Evolutionary conservation across 1,140 invertebrate genomes (phyloP), one percentile per base, ranked within the genome.

Genomic region (Brachionus paranguensis): DNA sequence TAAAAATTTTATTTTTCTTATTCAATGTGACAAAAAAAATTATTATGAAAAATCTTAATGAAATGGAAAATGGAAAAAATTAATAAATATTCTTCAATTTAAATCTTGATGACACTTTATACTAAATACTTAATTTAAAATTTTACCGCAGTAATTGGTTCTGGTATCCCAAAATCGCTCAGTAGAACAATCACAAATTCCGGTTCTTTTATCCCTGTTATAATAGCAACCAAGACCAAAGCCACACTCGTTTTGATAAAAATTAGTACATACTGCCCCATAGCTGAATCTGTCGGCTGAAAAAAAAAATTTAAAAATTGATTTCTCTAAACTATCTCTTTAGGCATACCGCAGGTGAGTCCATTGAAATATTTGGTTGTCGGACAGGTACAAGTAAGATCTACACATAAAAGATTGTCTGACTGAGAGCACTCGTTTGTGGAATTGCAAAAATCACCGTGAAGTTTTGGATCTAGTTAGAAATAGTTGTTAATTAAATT

Each of bases 391-490:
- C 78, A 81, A 27, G 11, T 27, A 10, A 45, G 20, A 6, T 64
- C 3, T 2, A 27, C 33, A 64, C 78, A 81, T 10, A 64, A 17
- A 10, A 81, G 43, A 64, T 37, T 17, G 43, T 81, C 78, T 20
- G 53, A 29, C 43, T 37, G 17, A 14, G 78, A 81, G 45, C 78
- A 81, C 12, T 81, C 29, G 45, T 17, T 64, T 7, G 78, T 64
- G 8, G 53, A 43, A 41, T 64, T 41, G 17, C 78, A 81, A 81
- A n/a, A 64, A 27, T 81, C 78, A 24, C 78, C 78, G 17, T 81
- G 33, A n/a, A 81, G 33, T 29, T 41, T 64, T n/a, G 53, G 29
- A 41, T 12, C 78, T 81, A n/a, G 14, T 37, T 37, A 37, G 33
- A 37, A 37, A 7, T 5, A 37, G 0, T 37, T 37, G 4, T 7